Evolutionary conservation across 2,797 vertebrate genomes (phyloP).

Genomic region (Eupleurogrammus muticus): DNA sequence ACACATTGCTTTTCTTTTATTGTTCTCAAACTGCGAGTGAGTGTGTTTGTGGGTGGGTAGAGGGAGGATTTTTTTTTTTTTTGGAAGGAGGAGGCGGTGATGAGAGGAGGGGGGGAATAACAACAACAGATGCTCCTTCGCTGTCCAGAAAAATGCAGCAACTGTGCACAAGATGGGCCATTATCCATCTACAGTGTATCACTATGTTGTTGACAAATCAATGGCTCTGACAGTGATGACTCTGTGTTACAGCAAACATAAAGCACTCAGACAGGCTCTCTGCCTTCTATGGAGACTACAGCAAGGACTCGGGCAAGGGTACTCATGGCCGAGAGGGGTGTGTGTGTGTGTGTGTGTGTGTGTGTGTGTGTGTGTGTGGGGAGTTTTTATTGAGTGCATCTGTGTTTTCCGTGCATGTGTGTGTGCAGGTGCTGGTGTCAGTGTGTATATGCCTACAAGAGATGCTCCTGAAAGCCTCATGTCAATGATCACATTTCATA

Average conservation of each 20-base stretch:
- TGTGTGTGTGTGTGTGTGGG: conserved; percentile 31
- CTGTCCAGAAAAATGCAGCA: conserved; percentile 72
- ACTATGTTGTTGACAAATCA: conserved; percentile 82
- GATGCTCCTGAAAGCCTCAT: conserved; percentile 52
- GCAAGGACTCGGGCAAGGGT: conserved; percentile 75
- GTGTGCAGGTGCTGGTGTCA: conserved; percentile 38
- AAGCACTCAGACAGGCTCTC: conserved; percentile 77
- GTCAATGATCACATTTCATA: conserved; percentile 50
- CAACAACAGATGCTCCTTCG: conserved; percentile 62
- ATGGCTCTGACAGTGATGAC: conserved; percentile 77
- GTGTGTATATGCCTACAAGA: conserved; percentile 8
- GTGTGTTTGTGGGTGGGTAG: conserved; percentile 52
- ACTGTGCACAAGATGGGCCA: conserved; percentile 71
- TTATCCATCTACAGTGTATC: conserved; percentile 78
- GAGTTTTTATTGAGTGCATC: conserved; percentile 43
- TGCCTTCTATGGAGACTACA: conserved; percentile 70
- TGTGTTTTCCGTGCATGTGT: conserved; percentile 30
- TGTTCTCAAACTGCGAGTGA: conserved; percentile 79
- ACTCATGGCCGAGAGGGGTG: conserved; percentile 64
- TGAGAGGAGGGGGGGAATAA: conserved; percentile 11
- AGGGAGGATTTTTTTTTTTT: conserved; percentile 30
- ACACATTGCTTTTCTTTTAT: conserved; percentile 86
- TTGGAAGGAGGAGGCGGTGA: conserved; percentile 37
- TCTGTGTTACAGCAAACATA: conserved; percentile 78
- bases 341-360: conserved; percentile 30